Conservation (phyloP, 2,888 invertebrate species). For the Lepidochrysops patricia region DNA sequence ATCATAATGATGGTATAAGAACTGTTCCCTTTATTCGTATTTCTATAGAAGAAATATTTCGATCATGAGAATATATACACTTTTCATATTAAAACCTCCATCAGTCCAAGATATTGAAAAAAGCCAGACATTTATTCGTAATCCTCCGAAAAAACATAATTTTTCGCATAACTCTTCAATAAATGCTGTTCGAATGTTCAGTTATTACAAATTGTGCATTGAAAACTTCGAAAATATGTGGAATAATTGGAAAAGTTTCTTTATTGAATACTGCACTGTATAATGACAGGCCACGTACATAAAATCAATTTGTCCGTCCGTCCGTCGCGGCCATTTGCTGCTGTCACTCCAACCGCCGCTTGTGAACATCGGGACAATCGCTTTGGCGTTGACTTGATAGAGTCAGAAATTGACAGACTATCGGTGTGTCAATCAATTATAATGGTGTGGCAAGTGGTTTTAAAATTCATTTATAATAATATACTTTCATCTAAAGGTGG, state of each 20-base stretch:
- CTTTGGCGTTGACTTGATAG: not conserved
- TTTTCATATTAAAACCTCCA: too few species aligned
- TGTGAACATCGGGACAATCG: not conserved
- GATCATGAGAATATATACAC: too few species aligned
- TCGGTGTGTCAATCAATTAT: too few species aligned
- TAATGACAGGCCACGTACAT: not conserved
- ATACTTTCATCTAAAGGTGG: too few species aligned
- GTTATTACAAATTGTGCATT: not conserved
- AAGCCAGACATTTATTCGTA: not conserved
- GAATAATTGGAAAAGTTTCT: too few species aligned
- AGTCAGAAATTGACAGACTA: not conserved
- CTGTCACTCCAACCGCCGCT: not conserved
- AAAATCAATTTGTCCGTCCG: not conserved
- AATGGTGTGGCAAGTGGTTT: too few species aligned
- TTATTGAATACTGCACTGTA: not conserved
- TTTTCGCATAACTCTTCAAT: not conserved
- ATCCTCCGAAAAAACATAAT: not conserved
- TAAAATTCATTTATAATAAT: too few species aligned
- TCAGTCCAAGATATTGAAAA: too few species aligned
- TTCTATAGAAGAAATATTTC: too few species aligned
- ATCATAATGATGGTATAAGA: too few species aligned
- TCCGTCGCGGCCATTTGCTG: not conserved
- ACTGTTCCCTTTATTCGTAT: too few species aligned
- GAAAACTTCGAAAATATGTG: not conserved
- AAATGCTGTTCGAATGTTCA: not conserved